A percentile compares a stretch with the other conserved stretches of the same genome.
Conservation (phyloP, 1,140 invertebrate species). For the Trachelipus rathkii region DNA sequence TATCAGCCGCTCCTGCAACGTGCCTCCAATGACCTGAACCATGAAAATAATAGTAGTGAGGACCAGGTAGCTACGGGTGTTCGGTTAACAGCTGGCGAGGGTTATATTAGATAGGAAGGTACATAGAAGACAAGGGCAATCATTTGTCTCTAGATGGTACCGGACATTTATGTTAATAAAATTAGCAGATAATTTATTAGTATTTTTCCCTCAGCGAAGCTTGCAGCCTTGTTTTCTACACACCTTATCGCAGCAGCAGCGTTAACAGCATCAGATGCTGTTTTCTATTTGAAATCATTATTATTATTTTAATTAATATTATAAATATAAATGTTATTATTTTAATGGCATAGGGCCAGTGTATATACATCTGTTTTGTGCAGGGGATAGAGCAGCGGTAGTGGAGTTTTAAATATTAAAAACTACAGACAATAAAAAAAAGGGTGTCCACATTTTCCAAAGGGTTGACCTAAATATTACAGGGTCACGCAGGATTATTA, state of each 20-base stretch:
- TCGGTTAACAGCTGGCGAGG: slow-evolving; percentile 43
- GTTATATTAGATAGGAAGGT: slow-evolving; percentile 41
- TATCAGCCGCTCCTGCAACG: slow-evolving; percentile 98
- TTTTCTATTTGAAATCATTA: neutral
- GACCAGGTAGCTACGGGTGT: slow-evolving; percentile 39
- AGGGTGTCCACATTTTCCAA: slow-evolving; percentile 42
- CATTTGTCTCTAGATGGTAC: slow-evolving; percentile 19
- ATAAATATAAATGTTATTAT: too few species aligned
- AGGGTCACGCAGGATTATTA: slow-evolving; percentile 41
- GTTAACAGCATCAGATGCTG: slow-evolving; percentile 14
- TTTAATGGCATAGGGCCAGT: slow-evolving; percentile 29
- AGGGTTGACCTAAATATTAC: slow-evolving; percentile 42
- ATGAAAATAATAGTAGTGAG: slow-evolving; percentile 45
- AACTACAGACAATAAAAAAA: slow-evolving; percentile 39
- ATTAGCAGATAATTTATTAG: slow-evolving; percentile 16
- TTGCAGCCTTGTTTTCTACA: slow-evolving; percentile 40
- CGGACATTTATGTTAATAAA: slow-evolving; percentile 27
- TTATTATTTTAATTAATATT: too few species aligned
- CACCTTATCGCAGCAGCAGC: slow-evolving; percentile 32
- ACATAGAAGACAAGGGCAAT: slow-evolving; percentile 38
- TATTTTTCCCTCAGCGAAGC: slow-evolving; percentile 27
- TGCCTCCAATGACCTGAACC: slow-evolving; percentile 78
- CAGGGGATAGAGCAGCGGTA: slow-evolving; percentile 42
- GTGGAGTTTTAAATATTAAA: slow-evolving; percentile 33
- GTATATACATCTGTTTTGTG: slow-evolving; percentile 43